phyloP scores from a whole-genome alignment of 2,113 vertebrate genomes.

The Lycocorax pyrrhopterus region DNA sequence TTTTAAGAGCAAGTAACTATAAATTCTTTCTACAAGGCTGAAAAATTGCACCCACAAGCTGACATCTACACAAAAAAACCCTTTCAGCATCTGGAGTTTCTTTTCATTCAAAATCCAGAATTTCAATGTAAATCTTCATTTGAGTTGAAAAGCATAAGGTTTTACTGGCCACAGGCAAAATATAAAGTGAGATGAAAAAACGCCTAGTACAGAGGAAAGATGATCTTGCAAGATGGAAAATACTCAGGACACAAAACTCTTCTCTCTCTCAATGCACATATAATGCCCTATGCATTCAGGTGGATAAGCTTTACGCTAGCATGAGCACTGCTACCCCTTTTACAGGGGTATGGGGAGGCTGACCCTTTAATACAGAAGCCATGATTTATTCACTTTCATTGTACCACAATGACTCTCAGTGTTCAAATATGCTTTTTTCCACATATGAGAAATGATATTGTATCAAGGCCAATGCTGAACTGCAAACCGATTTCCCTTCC shows the following conservation, averaged over 20 bases:
- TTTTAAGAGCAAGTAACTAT: neutral
- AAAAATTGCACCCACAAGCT: neutral
- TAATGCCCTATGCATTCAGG: neutral
- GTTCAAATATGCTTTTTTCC: conserved; percentile 44
- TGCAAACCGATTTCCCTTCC: conserved; percentile 33
- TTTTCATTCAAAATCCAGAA: neutral
- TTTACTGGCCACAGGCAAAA: neutral
- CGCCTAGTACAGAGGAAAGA: neutral
- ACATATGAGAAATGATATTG: conserved; percentile 21
- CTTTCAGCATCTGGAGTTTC: neutral
- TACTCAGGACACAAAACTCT: neutral
- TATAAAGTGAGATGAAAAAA: neutral
- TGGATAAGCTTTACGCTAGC: neutral
- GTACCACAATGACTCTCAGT: neutral
- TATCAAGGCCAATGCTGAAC: conserved; percentile 33
- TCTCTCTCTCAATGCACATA: neutral
- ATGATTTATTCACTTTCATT: conserved; percentile 23
- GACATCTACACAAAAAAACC: neutral
- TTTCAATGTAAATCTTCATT: neutral
- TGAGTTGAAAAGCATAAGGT: neutral
- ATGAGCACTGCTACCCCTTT: neutral
- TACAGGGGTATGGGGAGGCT: neutral
- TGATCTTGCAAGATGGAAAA: neutral
- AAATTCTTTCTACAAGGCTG: neutral
- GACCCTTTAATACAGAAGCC: neutral